These are phyloP conservation scores for Xylocampa areola DNA, from an alignment of 2,888 invertebrate species.

Conservation along the genomic window DNA sequence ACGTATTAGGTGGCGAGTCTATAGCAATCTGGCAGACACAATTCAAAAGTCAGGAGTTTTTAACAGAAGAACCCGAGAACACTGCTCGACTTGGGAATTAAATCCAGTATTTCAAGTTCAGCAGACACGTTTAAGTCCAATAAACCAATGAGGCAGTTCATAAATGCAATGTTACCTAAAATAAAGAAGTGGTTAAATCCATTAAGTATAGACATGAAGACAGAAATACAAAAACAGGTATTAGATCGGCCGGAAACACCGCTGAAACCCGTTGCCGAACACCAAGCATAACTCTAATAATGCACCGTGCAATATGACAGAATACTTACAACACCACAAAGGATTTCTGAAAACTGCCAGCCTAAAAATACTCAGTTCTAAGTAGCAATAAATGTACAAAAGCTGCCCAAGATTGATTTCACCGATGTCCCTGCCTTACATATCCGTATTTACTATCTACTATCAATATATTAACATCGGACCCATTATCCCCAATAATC, in stretches of 20 bases:
- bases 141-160: no score
- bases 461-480: conserved; percentile 70
- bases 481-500: conserved; percentile 77
- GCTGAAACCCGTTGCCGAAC: conserved; percentile 35
- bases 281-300: conserved; percentile 32
- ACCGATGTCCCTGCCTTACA: conserved; percentile 38
- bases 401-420: conserved; percentile 38
- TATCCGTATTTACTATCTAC: conserved; percentile 60
- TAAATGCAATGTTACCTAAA: no score
- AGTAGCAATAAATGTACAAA: conserved; percentile 16
- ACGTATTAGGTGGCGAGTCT: no score
- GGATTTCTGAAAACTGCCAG: conserved; percentile 38
- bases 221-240: conserved; percentile 1
- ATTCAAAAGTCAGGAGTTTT: no score
- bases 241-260: conserved; percentile 31
- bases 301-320: conserved; percentile 42
- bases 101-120: no score
- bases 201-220: neutral
- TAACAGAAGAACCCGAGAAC: no score
- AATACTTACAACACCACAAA: conserved; percentile 42
- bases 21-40: no score
- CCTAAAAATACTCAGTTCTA: conserved; percentile 29
- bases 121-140: no score
- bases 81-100: no score
- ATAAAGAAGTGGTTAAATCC: neutral